Evolutionary conservation across 1,140 invertebrate species (phyloP), one percentile per base, ranked within the genome.

Genomic region (Papilio aristodemus): DNA sequence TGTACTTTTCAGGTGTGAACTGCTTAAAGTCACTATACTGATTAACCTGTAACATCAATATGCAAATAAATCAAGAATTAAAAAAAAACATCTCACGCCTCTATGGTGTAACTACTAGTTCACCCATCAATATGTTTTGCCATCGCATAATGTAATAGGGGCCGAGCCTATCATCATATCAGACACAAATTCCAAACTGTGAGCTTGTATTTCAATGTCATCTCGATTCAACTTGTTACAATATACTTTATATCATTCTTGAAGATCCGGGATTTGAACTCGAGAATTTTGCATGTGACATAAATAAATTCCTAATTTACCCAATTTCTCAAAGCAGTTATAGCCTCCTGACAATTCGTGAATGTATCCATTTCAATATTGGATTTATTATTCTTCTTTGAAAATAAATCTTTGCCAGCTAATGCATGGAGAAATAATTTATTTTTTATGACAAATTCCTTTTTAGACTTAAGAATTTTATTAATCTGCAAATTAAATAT

Each of bases 391-490:
- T 43, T 43, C 13, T 6, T 43, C 13, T 43, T 4, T 13, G 6
- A 4, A 0, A 17, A 43, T 6, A 14, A 43, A 6, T 17, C n/a
- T 17, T 43, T 43, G 1, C 9, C 9, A 54, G 22, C 46, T 5
- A 19, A 22, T 3, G 19, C 19, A 54, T 19, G 17, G 4, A 14
- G 41, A 13, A 54, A 54, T 54, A 25, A 22, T 54, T 54, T 54
- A 54, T 54, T 54, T 22, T 54, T 54, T 22, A 54, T 54, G 9
- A 54, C 19, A 54, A 54, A 54, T 19, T 25, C 46, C 22, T 54
- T 54, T 54, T 54, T 54, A 13, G 11, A 0, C 22, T 13, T 54
- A 11, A 54, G 19, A 13, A 54, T 4, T 25, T 22, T 22, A 4
- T 19, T 54, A 9, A 54, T 10, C 46, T 54, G 46, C 9, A 54